phyloP scores from a whole-genome alignment of 2,888 invertebrate species.

The Anthophora plumipes region DNA sequence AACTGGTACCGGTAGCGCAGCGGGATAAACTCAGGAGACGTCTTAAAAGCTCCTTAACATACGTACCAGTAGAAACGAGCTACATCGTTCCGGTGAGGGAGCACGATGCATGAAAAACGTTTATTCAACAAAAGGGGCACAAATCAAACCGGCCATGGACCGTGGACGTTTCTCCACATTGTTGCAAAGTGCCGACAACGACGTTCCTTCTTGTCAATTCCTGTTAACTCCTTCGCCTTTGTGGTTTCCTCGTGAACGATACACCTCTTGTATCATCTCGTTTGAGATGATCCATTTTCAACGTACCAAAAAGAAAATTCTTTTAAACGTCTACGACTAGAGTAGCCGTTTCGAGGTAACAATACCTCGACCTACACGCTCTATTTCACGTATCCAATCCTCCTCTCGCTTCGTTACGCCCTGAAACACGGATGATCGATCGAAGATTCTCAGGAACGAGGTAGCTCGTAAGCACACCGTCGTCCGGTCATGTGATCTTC shows the following conservation, averaged over 20 bases:
- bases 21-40: conserved; percentile 56
- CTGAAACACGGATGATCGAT: neutral
- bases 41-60: conserved; percentile 65
- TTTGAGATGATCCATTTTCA: neutral
- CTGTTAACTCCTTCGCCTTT: conserved; percentile 10
- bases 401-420: neutral
- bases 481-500: conserved; percentile 19
- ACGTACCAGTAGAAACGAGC: conserved; percentile 55
- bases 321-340: neutral
- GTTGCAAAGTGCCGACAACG: conserved; percentile 60
- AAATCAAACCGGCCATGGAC: conserved; percentile 54
- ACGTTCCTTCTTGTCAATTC: conserved; percentile 11
- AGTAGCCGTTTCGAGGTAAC: neutral
- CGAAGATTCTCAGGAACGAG: neutral
- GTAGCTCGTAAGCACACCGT: neutral
- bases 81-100: conserved; percentile 63
- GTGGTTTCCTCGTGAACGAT: neutral
- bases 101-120: conserved; percentile 62
- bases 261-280: neutral
- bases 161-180: conserved; percentile 55
- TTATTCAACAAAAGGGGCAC: conserved; percentile 62
- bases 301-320: neutral
- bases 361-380: neutral
- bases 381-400: neutral
- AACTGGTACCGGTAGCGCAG: conserved; percentile 67